phyloP scores from a whole-genome alignment of 2,797 vertebrate genomes.

The Siniperca obscura region DNA sequence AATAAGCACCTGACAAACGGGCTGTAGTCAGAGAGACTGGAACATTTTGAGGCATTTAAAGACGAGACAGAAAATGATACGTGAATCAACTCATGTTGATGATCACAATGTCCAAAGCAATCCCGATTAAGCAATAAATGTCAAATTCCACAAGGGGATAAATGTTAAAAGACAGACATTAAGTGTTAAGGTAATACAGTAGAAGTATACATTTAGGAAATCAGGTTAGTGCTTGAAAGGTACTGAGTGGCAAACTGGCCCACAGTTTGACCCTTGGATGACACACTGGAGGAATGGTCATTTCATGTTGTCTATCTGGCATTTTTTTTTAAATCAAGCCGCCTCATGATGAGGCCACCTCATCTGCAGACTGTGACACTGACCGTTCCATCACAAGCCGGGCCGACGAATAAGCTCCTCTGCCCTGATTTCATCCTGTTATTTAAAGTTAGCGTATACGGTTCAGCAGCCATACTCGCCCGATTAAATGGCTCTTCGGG shows the following conservation, averaged over 20 bases:
- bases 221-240: conserved; percentile 71
- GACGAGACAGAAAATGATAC: conserved; percentile 32
- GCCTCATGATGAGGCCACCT: conserved; percentile 70
- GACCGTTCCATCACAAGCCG: conserved; percentile 71
- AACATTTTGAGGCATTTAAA: conserved; percentile 35
- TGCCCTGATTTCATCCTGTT: conserved; percentile 80
- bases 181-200: conserved; percentile 67
- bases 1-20: conserved; percentile 21
- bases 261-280: conserved; percentile 73
- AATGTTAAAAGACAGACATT: conserved; percentile 79
- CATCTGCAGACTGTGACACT: conserved; percentile 76
- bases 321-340: conserved; percentile 76
- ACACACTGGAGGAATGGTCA: conserved; percentile 71
- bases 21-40: not conserved
- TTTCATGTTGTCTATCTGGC: conserved; percentile 82
- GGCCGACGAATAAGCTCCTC: conserved; percentile 40
- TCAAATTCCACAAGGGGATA: conserved; percentile 68
- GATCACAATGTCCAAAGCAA: conserved; percentile 69
- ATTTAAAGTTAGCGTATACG: conserved; percentile 80
- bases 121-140: conserved; percentile 76
- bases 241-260: conserved; percentile 46
- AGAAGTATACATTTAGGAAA: conserved; percentile 74
- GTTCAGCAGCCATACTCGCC: conserved; percentile 77
- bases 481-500: conserved; percentile 87
- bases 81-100: conserved; percentile 50